Evolutionary conservation across 1,140 invertebrate genomes (phyloP).

Genomic region (Metopolophium dirhodum): DNA sequence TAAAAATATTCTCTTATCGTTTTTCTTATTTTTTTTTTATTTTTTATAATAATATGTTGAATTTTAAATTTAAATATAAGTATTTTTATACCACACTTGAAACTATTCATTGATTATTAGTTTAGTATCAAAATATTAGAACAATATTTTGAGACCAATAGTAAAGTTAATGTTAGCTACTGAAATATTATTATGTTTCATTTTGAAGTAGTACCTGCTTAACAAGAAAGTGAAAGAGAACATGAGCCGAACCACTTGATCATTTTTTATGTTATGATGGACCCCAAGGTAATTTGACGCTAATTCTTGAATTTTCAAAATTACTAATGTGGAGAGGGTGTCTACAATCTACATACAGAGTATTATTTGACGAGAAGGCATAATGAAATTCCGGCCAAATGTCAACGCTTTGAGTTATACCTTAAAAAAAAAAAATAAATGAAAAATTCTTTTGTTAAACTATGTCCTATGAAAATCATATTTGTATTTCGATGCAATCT

Average conservation of each 20-base stretch:
- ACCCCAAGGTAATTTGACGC: background rate
- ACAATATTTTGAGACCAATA: background rate
- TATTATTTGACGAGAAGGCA: background rate
- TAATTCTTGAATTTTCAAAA: constrained; percentile 7
- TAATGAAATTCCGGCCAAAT: background rate
- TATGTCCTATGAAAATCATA: background rate
- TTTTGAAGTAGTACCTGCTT: background rate
- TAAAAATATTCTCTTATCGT: background rate
- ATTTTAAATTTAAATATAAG: background rate
- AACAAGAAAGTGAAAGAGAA: background rate
- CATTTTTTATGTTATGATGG: background rate
- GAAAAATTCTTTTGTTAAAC: background rate
- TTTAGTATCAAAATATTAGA: background rate
- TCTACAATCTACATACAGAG: background rate
- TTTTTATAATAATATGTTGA: background rate
- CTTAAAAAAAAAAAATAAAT: background rate
- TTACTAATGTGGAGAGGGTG: background rate
- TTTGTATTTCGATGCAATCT: background rate
- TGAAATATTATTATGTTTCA: background rate
- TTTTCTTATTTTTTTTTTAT: background rate
- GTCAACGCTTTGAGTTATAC: background rate
- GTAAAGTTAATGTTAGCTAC: background rate
- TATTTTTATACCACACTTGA: background rate
- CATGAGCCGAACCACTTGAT: background rate
- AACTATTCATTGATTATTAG: background rate